A percentile compares a stretch with the other conserved stretches of the same genome.
Conservation (phyloP, 2,113 vertebrate genomes). For the Gambusia holbrooki region DNA sequence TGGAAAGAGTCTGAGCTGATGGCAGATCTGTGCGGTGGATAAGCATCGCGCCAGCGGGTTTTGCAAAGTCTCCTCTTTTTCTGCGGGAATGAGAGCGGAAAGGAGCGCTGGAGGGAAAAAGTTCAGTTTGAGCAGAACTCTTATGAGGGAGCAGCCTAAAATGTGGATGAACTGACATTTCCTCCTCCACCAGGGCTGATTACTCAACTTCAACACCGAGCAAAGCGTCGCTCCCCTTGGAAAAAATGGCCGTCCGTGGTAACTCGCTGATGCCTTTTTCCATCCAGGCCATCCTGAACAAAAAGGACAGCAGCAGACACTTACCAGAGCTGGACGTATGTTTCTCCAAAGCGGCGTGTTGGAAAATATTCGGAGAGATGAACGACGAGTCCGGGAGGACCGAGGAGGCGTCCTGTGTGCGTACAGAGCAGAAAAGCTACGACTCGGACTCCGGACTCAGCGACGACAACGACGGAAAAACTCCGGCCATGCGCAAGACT, state of each 20-base stretch:
- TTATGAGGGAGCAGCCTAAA: slow-evolving; percentile 37
- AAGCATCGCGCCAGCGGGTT: slow-evolving; percentile 66
- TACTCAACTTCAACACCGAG: slow-evolving; percentile 38
- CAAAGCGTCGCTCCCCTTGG: slow-evolving; percentile 36
- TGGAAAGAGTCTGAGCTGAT: slow-evolving; percentile 62
- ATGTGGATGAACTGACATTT: slow-evolving; percentile 70
- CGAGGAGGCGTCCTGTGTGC: slow-evolving; percentile 68
- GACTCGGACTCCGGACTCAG: slow-evolving; percentile 86
- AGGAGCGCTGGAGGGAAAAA: slow-evolving; percentile 27
- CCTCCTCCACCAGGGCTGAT: slow-evolving; percentile 15
- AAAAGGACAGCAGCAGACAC: slow-evolving; percentile 85
- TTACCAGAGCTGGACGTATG: slow-evolving; percentile 81
- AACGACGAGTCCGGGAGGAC: slow-evolving; percentile 68
- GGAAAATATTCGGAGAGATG: slow-evolving; percentile 87
- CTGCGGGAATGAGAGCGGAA: slow-evolving; percentile 65
- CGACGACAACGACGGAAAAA: slow-evolving; percentile 83
- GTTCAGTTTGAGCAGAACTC: slow-evolving; percentile 28
- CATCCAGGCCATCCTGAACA: slow-evolving; percentile 94
- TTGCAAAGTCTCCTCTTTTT: slow-evolving; percentile 54
- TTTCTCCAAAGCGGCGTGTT: slow-evolving; percentile 84
- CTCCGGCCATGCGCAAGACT: slow-evolving; percentile 62
- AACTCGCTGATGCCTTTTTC: slow-evolving; percentile 90
- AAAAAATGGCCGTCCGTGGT: slow-evolving; percentile 86
- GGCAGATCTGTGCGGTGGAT: slow-evolving; percentile 70
- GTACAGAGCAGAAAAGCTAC: slow-evolving; percentile 77